These are phyloP conservation scores for Lasaia peninsularis DNA, from an alignment of 1,140 invertebrate species.

Conservation along the genomic window DNA sequence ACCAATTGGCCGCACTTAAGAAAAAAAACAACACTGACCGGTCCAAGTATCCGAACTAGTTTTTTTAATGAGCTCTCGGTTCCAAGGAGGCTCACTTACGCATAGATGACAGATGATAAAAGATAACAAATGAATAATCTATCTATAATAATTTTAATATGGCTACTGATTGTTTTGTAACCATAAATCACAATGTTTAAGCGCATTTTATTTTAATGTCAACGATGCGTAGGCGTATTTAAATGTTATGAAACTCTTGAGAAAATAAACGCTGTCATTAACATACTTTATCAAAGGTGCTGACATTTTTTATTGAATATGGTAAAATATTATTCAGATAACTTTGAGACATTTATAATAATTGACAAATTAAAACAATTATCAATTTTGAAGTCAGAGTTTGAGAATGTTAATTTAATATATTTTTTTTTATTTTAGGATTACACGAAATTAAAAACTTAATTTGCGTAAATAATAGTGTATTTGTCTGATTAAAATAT, in stretches of 20 bases:
- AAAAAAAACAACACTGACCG: slow-evolving; percentile 24
- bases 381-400: too few relatives aligned
- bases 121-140: slow-evolving; percentile 62
- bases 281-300: background rate
- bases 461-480: too few relatives aligned
- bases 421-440: too few relatives aligned
- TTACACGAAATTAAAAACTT: too few relatives aligned
- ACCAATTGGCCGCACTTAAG: background rate
- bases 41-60: slow-evolving; percentile 40
- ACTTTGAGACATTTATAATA: background rate
- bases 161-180: background rate
- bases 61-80: slow-evolving; percentile 62
- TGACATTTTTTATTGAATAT: slow-evolving; percentile 1
- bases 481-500: too few relatives aligned
- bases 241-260: background rate
- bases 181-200: background rate
- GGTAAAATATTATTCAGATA: background rate
- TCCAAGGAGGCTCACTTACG: slow-evolving; percentile 55
- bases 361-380: too few relatives aligned
- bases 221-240: background rate
- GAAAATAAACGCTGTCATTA: background rate
- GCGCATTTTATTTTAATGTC: background rate
- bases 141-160: background rate
- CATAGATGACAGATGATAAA: slow-evolving; percentile 63
- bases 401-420: too few relatives aligned